Conservation (phyloP, 2,888 invertebrate species). For the Caenorhabditis japonica region DNA sequence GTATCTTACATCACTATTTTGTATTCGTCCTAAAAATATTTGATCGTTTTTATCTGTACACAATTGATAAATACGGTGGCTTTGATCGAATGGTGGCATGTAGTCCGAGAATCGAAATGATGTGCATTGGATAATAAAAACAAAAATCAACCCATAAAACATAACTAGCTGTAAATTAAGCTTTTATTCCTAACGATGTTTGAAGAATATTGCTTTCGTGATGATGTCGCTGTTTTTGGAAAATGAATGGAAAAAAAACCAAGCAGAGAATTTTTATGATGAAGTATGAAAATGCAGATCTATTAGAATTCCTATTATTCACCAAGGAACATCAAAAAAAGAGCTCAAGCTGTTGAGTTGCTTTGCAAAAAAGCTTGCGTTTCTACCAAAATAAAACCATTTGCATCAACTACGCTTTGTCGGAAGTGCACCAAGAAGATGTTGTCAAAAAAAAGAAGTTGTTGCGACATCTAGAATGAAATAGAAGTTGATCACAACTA, state of each 20-base stretch:
- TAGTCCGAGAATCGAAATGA: conserved; percentile 52
- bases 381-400: conserved; percentile 6
- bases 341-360: conserved; percentile 4
- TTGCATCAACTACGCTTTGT: too few species aligned
- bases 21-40: conserved; percentile 38
- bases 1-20: conserved; percentile 36
- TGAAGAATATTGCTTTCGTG: too few species aligned
- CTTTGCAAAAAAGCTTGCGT: conserved; percentile 17
- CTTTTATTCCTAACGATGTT: too few species aligned
- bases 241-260: conserved; percentile 2
- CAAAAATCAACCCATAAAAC: conserved; percentile 41
- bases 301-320: background rate
- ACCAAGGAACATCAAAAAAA: background rate
- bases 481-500: too few species aligned
- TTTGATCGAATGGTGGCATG: conserved; percentile 61
- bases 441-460: conserved; percentile 39
- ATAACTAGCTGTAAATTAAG: conserved; percentile 38
- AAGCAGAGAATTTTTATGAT: background rate
- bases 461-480: conserved; percentile 20
- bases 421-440: conserved; percentile 35
- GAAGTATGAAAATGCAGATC: background rate
- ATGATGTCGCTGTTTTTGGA: too few species aligned
- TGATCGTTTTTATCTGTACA: conserved; percentile 62
- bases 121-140: conserved; percentile 16
- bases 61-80: conserved; percentile 52